Percentiles rank a stretch among this genome's conserved stretches.
Evolutionary conservation across 2,113 vertebrate genomes (phyloP).

Genomic region (Ctenodactylus gundi): DNA sequence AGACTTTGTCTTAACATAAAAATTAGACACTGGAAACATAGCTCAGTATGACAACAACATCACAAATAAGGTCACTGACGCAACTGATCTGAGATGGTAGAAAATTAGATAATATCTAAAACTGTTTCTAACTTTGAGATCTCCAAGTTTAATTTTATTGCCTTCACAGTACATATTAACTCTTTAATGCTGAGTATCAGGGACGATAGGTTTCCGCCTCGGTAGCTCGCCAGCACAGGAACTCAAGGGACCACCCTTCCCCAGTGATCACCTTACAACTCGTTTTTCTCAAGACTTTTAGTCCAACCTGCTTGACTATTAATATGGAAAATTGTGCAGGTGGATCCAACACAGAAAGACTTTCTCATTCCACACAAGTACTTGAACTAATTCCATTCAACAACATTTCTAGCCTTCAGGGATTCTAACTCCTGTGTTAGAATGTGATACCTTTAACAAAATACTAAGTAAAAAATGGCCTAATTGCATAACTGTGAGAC

Average conservation of each 20-base stretch:
- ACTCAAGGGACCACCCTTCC: not conserved
- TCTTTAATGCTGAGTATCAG: not conserved
- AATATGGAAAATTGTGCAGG: not conserved
- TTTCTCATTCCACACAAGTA: not conserved
- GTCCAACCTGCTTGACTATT: not conserved
- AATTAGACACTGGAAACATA: not conserved
- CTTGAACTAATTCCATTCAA: not conserved
- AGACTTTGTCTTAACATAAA: not conserved
- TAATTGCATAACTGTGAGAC: slow-evolving; percentile 61
- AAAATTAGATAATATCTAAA: not conserved
- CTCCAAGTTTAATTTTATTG: not conserved
- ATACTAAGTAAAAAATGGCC: slow-evolving; percentile 55
- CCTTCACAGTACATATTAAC: not conserved
- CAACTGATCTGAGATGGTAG: not conserved
- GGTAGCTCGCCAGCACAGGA: not conserved
- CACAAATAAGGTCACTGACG: not conserved
- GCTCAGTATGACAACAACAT: not conserved
- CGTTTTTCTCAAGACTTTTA: not conserved
- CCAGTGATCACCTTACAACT: not conserved
- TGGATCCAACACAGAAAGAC: not conserved
- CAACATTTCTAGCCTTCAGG: slow-evolving; percentile 37
- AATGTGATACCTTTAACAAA: slow-evolving; percentile 63
- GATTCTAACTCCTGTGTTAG: not conserved
- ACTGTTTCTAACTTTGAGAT: not conserved
- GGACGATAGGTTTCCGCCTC: not conserved